Conservation (phyloP, 2,888 invertebrate species). For the Metellina segmentata region DNA sequence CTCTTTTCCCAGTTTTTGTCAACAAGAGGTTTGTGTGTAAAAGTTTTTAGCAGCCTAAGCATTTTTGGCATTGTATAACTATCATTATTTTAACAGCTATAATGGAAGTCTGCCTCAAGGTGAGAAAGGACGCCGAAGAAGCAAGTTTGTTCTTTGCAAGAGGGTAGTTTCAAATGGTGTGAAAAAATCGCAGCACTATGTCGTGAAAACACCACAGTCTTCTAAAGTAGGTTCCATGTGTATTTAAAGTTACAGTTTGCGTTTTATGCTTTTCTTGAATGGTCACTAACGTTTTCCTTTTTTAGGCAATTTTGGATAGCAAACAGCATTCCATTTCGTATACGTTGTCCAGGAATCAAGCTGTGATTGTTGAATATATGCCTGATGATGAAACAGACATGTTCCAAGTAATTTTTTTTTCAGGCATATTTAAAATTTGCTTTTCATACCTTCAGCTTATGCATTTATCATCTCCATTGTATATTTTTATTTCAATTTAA, state of each 20-base stretch:
- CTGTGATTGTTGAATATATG: conserved; percentile 98
- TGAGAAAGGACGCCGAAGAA: conserved; percentile 94
- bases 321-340: conserved; percentile 98
- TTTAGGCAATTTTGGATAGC: conserved; percentile 93
- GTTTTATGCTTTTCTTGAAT: not conserved
- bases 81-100: conserved; percentile 85
- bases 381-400: conserved; percentile 98
- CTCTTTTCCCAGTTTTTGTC: too few relatives aligned
- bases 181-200: conserved; percentile 95
- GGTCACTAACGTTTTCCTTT: not conserved
- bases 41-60: too few relatives aligned
- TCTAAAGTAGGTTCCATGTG: conserved; percentile 83
- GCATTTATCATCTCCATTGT: not conserved
- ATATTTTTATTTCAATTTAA: not conserved
- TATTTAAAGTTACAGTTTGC: not conserved
- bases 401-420: conserved; percentile 91
- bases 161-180: conserved; percentile 94
- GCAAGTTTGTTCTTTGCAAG: conserved; percentile 95
- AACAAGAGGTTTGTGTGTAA: too few relatives aligned
- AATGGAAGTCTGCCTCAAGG: conserved; percentile 96
- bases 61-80: not conserved
- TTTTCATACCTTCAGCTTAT: not conserved
- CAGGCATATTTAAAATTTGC: conserved; percentile 1
- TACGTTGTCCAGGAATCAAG: conserved; percentile 96
- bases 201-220: conserved; percentile 96